Evolutionary conservation across 2,113 vertebrate genomes (phyloP).

Genomic region (Psittacara wagleri): DNA sequence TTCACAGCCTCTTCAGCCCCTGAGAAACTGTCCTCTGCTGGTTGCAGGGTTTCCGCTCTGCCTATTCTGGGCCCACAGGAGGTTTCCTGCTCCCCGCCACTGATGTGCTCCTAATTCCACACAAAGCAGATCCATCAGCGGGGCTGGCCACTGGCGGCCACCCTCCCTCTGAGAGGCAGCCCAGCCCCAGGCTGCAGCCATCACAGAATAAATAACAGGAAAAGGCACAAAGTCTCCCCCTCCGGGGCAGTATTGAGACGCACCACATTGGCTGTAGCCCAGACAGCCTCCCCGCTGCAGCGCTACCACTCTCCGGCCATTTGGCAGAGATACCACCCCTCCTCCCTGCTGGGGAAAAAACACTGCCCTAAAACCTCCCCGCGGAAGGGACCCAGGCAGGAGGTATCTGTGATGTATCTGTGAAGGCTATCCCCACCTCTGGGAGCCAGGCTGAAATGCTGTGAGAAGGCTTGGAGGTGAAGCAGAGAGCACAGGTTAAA

Average conservation of each 20-base stretch:
- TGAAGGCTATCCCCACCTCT: not conserved
- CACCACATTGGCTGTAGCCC: not conserved
- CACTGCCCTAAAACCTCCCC: not conserved
- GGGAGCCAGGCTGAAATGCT: not conserved
- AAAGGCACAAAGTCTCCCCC: not conserved
- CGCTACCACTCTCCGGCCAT: not conserved
- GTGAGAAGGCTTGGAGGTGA: not conserved
- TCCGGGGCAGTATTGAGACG: not conserved
- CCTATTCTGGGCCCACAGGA: not conserved
- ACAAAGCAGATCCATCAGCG: not conserved
- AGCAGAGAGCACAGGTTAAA: not conserved
- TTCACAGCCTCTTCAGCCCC: not conserved
- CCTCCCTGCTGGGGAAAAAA: not conserved
- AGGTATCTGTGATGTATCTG: not conserved
- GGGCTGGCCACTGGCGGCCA: not conserved
- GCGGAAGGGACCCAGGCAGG: not conserved
- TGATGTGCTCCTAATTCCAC: not conserved
- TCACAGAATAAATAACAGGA: not conserved
- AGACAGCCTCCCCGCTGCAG: not conserved
- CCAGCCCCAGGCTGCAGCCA: rapidly evolving
- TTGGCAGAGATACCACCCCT: not conserved
- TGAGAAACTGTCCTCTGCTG: not conserved
- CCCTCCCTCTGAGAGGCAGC: not conserved
- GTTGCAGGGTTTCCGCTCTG: not conserved
- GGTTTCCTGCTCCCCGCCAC: rapidly evolving